A percentile compares a stretch with the other conserved stretches of the same genome.
phyloP scores from a whole-genome alignment of 2,113 vertebrate genomes.

The Cinclus mexicanus region DNA sequence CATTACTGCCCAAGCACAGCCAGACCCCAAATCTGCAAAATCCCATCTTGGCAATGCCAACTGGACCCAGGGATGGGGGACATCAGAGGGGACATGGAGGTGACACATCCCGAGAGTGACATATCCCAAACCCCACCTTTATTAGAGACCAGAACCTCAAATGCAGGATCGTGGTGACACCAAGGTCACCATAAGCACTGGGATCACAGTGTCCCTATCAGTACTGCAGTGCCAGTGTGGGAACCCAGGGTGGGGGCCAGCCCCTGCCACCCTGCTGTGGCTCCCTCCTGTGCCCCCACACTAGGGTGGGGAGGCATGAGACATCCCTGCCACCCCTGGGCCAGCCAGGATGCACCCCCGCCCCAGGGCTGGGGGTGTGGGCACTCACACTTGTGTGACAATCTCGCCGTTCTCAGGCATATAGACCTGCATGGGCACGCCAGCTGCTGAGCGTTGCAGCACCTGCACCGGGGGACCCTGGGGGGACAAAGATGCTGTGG shows the following conservation, averaged over 20 bases:
- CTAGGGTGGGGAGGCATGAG: accelerated
- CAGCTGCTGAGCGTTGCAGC: not conserved
- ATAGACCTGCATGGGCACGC: not conserved
- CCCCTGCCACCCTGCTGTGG: not conserved
- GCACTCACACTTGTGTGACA: conserved; percentile 36
- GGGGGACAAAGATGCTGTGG: not conserved
- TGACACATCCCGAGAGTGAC: not conserved
- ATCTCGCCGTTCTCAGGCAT: conserved; percentile 36
- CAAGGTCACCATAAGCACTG: not conserved
- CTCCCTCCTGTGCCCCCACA: accelerated
- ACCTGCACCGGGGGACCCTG: not conserved
- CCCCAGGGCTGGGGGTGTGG: too few species aligned
- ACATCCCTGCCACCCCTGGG: not conserved
- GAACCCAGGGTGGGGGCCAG: not conserved
- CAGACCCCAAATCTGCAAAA: not conserved
- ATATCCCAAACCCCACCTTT: not conserved
- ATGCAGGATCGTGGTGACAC: not conserved
- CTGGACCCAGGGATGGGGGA: not conserved
- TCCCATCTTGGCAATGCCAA: not conserved
- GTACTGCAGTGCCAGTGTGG: not conserved
- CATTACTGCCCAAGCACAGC: not conserved
- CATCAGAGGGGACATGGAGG: not conserved
- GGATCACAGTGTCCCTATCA: not conserved
- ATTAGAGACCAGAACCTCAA: not conserved
- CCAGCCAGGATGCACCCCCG: not conserved